These are phyloP conservation scores for Ceratina australensis DNA, from an alignment of 1,140 invertebrate species.

Conservation along the genomic window DNA sequence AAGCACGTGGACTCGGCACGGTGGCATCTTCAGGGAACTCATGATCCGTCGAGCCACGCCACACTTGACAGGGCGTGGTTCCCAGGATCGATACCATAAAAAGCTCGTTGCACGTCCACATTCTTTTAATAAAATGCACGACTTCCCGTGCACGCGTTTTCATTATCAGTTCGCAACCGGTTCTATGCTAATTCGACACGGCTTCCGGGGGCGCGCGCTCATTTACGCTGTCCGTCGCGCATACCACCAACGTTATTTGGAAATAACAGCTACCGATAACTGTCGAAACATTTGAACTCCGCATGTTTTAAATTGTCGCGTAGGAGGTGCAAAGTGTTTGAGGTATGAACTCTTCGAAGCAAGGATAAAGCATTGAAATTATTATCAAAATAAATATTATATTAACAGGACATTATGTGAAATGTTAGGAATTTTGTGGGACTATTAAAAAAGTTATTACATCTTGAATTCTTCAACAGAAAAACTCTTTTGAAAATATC, in stretches of 20 bases:
- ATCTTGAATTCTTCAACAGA: neutral
- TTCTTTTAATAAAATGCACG: conserved; percentile 10
- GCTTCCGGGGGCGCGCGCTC: neutral
- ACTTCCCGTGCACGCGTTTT: neutral
- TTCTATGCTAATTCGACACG: conserved; percentile 5
- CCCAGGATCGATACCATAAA: conserved; percentile 72
- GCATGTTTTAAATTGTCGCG: no score
- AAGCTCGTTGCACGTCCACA: conserved; percentile 49
- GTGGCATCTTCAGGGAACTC: conserved; percentile 13
- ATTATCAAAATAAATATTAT: no score
- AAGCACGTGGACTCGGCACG: neutral
- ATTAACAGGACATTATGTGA: no score
- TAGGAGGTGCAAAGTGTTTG: no score
- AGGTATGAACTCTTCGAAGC: no score
- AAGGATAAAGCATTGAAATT: no score
- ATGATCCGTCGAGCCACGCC: neutral
- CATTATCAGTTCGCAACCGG: neutral
- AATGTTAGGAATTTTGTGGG: no score
- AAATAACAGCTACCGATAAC: neutral
- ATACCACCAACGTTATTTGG: neutral
- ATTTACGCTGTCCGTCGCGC: neutral
- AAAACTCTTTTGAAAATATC: neutral
- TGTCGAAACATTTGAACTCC: no score
- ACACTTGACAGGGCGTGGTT: conserved; percentile 64
- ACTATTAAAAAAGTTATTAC: no score